These are phyloP conservation scores for Narcine bancroftii DNA, from an alignment of 2,113 vertebrate species.

Conservation along the genomic window DNA sequence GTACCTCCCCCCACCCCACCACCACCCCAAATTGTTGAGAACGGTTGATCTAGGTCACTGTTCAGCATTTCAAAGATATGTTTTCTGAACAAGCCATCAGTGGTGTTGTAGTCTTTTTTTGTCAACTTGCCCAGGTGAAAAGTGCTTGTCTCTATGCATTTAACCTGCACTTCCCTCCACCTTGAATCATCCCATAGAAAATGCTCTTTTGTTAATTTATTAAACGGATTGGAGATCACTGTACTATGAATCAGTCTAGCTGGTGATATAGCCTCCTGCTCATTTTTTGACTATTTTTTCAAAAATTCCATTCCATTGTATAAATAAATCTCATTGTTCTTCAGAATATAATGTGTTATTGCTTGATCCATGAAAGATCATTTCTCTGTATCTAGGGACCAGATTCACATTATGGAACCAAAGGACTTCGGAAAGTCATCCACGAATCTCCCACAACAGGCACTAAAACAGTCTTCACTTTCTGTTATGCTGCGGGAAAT, in stretches of 20 bases:
- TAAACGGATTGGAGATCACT: not conserved
- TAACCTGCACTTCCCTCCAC: not conserved
- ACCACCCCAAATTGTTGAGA: no score
- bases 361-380: not conserved
- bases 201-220: not conserved
- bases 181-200: not conserved
- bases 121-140: not conserved
- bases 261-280: no score
- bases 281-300: not conserved
- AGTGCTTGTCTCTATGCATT: not conserved
- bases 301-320: not conserved
- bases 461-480: slow-evolving; percentile 91
- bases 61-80: not conserved
- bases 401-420: slow-evolving; percentile 94
- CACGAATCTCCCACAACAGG: slow-evolving; percentile 85
- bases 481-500: slow-evolving; percentile 93
- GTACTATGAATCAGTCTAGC: not conserved
- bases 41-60: not conserved
- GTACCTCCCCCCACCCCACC: no score
- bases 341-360: not conserved
- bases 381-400: slow-evolving; percentile 62
- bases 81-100: not conserved
- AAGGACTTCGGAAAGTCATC: slow-evolving; percentile 91
- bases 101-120: not conserved
- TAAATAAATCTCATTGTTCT: not conserved